Evolutionary conservation across 2,113 vertebrate genomes (phyloP).

Genomic region (Coptodon rendalli): DNA sequence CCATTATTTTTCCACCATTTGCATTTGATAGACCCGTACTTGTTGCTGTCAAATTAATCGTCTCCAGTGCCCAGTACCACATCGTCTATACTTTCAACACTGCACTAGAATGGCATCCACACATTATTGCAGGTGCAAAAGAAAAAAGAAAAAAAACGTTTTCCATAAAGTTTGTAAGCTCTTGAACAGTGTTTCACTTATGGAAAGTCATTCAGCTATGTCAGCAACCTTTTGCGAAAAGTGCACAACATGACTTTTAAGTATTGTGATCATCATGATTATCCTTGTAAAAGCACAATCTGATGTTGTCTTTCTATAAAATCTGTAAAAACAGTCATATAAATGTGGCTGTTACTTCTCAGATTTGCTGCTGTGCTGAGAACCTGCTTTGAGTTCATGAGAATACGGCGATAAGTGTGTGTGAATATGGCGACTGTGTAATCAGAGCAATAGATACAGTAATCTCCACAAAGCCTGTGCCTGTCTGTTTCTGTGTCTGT

Average conservation of each 20-base stretch:
- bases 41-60: background rate
- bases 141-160: background rate
- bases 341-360: background rate
- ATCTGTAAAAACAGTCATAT: background rate
- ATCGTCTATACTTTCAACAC: background rate
- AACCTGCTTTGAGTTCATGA: background rate
- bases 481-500: background rate
- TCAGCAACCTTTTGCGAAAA: background rate
- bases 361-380: background rate
- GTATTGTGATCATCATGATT: background rate
- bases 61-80: background rate
- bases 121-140: background rate
- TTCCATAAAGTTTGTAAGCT: background rate
- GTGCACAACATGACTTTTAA: background rate
- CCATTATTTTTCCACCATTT: background rate
- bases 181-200: background rate
- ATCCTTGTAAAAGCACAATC: background rate
- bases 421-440: constrained; percentile 23
- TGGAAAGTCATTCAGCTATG: background rate
- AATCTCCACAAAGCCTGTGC: constrained; percentile 13
- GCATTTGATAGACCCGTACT: background rate
- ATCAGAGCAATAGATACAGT: constrained; percentile 38
- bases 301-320: background rate
- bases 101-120: background rate
- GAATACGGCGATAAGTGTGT: constrained; percentile 18